These are phyloP conservation scores for Oncorhynchus kisutch DNA, from an alignment of 2,113 vertebrate genomes.

Conservation along the genomic window DNA sequence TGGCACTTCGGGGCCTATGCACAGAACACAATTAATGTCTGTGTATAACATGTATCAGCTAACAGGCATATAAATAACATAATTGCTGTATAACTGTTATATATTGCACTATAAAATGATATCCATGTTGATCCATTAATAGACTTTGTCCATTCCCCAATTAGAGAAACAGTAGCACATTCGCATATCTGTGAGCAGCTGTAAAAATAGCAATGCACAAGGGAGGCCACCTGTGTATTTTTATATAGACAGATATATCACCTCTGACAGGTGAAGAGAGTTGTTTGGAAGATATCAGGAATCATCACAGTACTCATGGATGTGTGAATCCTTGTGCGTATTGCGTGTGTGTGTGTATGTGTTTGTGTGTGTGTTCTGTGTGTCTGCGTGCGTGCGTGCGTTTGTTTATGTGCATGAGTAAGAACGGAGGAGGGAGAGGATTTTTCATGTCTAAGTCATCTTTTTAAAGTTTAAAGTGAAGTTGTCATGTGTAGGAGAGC, in stretches of 20 bases:
- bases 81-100: too few species aligned
- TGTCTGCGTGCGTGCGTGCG: background rate
- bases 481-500: background rate
- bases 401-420: too few species aligned
- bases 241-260: background rate
- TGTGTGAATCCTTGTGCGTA: background rate
- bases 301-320: background rate
- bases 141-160: background rate
- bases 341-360: background rate
- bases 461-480: background rate
- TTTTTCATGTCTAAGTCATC: background rate
- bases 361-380: background rate
- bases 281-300: background rate
- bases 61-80: too few species aligned
- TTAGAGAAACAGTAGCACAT: background rate
- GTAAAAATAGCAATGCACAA: conserved; percentile 4
- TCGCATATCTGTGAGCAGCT: background rate
- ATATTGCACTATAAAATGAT: too few species aligned
- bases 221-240: background rate
- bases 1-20: too few species aligned
- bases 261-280: background rate
- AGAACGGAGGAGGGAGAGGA: background rate
- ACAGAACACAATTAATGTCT: too few species aligned
- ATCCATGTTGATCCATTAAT: background rate
- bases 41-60: too few species aligned